Conservation (phyloP, 2,113 vertebrate genomes). For the Tringa solitaria region DNA sequence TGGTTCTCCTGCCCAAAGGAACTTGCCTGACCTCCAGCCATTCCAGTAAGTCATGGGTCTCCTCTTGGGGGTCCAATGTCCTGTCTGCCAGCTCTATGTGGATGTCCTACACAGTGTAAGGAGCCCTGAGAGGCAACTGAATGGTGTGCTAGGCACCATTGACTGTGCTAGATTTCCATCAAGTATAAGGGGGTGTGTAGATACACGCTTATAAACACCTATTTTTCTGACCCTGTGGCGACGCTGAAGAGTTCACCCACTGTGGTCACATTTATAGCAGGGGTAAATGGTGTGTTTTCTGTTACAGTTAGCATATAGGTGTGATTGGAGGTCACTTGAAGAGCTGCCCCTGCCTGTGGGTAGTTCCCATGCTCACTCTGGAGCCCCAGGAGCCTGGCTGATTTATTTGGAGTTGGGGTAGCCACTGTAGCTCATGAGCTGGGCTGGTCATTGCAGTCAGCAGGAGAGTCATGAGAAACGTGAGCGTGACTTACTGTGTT, state of each 20-base stretch:
- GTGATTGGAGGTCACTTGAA: background rate
- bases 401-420: background rate
- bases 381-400: background rate
- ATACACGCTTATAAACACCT: background rate
- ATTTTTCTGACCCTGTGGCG: background rate
- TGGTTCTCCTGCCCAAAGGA: background rate
- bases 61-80: background rate
- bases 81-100: background rate
- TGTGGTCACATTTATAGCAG: background rate
- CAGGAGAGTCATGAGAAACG: background rate
- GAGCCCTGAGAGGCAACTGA: background rate
- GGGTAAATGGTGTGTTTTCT: background rate
- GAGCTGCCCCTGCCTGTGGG: background rate
- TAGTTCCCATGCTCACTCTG: background rate
- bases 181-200: background rate
- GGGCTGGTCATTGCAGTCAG: background rate
- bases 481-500: background rate
- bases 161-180: background rate
- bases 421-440: fast-evolving
- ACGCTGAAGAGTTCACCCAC: background rate
- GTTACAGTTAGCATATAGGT: background rate
- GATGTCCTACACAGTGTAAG: fast-evolving
- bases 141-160: background rate
- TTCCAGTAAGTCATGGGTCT: background rate
- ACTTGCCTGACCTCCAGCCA: background rate